These are phyloP conservation scores for Gnathonemus longibarbis DNA, from an alignment of 2,113 vertebrate species.

Conservation along the genomic window DNA sequence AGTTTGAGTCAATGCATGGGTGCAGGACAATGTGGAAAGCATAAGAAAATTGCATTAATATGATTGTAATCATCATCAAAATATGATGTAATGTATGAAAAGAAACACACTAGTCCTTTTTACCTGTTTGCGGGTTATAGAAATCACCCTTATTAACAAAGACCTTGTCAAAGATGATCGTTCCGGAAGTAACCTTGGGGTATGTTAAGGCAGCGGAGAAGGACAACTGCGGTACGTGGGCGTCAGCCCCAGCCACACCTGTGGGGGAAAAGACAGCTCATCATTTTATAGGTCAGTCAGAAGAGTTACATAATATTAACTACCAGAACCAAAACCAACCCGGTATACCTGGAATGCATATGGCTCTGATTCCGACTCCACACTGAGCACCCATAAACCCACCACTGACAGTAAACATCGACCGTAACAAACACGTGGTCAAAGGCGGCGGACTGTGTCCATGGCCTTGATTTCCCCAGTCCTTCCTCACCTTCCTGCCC, in stretches of 20 bases:
- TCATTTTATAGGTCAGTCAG: background rate
- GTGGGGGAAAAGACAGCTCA: slow-evolving; percentile 6
- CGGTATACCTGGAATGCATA: background rate
- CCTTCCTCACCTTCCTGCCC: background rate
- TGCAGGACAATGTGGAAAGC: background rate
- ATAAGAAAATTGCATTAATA: background rate
- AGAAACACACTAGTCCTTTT: background rate
- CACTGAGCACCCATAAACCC: background rate
- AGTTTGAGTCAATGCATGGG: background rate
- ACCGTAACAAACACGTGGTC: background rate
- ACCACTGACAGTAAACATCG: background rate
- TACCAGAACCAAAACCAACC: background rate
- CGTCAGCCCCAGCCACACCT: slow-evolving; percentile 70
- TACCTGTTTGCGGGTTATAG: slow-evolving; percentile 76
- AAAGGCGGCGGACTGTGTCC: background rate
- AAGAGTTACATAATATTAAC: background rate
- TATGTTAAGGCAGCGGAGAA: slow-evolving; percentile 82
- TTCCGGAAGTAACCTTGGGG: slow-evolving; percentile 67
- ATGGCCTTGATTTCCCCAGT: background rate
- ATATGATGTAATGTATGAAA: background rate
- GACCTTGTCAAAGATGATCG: slow-evolving; percentile 79
- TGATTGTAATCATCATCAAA: background rate
- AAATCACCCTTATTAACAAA: slow-evolving; percentile 78
- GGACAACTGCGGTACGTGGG: slow-evolving; percentile 59
- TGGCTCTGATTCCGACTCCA: background rate